These are phyloP conservation scores for Euthynnus affinis DNA, from an alignment of 2,797 vertebrate species.

Conservation along the genomic window DNA sequence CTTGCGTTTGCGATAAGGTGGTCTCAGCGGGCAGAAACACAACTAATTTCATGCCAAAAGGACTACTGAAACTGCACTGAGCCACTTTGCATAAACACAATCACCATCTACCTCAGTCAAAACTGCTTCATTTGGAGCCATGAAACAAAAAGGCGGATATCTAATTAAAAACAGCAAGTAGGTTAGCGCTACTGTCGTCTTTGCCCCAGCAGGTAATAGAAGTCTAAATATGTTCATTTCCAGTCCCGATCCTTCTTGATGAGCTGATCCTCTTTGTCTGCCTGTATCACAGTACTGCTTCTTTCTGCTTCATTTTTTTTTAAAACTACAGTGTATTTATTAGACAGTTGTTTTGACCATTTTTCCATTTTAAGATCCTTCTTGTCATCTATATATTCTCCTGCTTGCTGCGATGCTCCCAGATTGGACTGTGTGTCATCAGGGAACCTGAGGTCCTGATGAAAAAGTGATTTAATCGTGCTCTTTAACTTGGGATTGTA, in stretches of 20 bases:
- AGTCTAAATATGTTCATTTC: neutral
- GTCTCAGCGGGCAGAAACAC: conserved; percentile 23
- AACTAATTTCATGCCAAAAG: conserved; percentile 29
- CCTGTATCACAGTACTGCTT: neutral
- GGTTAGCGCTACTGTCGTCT: neutral
- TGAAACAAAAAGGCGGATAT: neutral
- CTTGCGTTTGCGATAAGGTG: conserved; percentile 25
- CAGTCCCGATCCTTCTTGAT: neutral
- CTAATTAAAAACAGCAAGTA: neutral
- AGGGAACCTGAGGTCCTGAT: conserved; percentile 37
- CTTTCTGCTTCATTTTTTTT: conserved; percentile 16
- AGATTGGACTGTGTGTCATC: conserved; percentile 44
- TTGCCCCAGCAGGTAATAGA: neutral
- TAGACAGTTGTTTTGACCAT: neutral
- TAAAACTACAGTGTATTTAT: conserved; percentile 28
- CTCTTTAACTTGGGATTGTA: conserved; percentile 15
- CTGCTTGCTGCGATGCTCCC: conserved; percentile 37
- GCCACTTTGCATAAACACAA: conserved; percentile 39
- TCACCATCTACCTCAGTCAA: conserved; percentile 8
- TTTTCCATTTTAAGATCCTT: conserved; percentile 13
- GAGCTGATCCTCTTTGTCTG: conserved; percentile 7
- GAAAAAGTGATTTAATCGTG: conserved; percentile 61
- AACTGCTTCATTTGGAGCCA: conserved; percentile 10
- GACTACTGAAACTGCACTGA: conserved; percentile 37
- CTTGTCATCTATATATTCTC: conserved; percentile 37